Conservation (phyloP, 2,888 invertebrate species). For the Noctua comes region DNA sequence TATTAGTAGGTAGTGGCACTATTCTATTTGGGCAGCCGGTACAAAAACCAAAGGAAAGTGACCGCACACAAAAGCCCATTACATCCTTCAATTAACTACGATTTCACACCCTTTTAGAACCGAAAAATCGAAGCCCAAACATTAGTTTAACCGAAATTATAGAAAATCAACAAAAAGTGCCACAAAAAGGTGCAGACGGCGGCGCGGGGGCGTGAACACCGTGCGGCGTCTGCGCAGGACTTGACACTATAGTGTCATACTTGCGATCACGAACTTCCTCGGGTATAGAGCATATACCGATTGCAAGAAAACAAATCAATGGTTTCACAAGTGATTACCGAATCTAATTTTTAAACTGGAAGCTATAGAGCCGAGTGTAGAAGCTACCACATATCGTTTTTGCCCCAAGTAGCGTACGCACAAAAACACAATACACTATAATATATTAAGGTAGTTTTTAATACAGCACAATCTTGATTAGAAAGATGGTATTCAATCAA, state of each 20-base stretch:
- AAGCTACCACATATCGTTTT: not conserved
- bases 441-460: conserved; percentile 28
- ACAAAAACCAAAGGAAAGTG: conserved; percentile 82
- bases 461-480: conserved; percentile 67
- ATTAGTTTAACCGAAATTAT: conserved; percentile 90
- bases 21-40: conserved; percentile 61
- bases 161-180: conserved; percentile 87
- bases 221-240: conserved; percentile 74
- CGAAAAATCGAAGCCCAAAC: conserved; percentile 90
- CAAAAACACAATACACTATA: not conserved
- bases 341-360: conserved; percentile 8
- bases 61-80: conserved; percentile 87
- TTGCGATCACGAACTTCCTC: conserved; percentile 1
- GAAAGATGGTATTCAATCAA: conserved; percentile 79
- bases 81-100: conserved; percentile 88
- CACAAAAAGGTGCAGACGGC: conserved; percentile 82
- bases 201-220: conserved; percentile 70
- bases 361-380: not conserved
- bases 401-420: conserved; percentile 1
- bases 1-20: conserved; percentile 59
- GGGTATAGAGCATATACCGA: not conserved
- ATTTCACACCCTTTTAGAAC: conserved; percentile 91
- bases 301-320: not conserved
- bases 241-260: conserved; percentile 32
- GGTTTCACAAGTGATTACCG: not conserved